Evolutionary conservation across 2,113 vertebrate species (phyloP).

Genomic region (Hippocampus guttulatus): DNA sequence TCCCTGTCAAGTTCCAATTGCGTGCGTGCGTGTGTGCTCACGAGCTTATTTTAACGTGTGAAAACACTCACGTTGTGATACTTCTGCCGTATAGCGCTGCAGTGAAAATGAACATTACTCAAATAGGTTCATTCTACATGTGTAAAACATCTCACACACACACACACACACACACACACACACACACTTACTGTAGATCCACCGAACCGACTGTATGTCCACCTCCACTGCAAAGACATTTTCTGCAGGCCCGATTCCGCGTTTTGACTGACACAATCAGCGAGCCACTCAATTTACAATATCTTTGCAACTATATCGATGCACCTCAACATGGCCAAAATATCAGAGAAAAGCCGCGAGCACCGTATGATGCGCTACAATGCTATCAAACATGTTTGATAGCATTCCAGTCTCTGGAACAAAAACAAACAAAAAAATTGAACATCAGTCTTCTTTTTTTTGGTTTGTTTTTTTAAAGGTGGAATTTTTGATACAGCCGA

Average conservation of each 20-base stretch:
- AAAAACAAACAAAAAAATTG: neutral
- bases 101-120: slow-evolving; percentile 60
- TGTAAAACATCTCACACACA: too few species aligned
- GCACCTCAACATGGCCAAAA: neutral
- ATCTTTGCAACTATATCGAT: neutral
- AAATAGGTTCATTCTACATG: neutral
- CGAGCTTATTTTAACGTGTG: neutral
- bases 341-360: neutral
- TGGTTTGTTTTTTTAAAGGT: neutral
- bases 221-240: neutral
- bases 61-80: neutral
- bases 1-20: neutral
- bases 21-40: slow-evolving; percentile 12
- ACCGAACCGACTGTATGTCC: slow-evolving; percentile 1
- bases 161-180: too few species aligned
- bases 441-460: neutral
- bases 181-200: neutral
- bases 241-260: neutral
- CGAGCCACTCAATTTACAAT: neutral
- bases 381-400: neutral
- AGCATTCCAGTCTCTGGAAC: neutral
- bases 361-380: neutral
- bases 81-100: slow-evolving; percentile 18
- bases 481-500: neutral
- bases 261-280: neutral